Conservation (phyloP, 1,140 invertebrate genomes). For the Pseudomyrmex dendroicus region DNA sequence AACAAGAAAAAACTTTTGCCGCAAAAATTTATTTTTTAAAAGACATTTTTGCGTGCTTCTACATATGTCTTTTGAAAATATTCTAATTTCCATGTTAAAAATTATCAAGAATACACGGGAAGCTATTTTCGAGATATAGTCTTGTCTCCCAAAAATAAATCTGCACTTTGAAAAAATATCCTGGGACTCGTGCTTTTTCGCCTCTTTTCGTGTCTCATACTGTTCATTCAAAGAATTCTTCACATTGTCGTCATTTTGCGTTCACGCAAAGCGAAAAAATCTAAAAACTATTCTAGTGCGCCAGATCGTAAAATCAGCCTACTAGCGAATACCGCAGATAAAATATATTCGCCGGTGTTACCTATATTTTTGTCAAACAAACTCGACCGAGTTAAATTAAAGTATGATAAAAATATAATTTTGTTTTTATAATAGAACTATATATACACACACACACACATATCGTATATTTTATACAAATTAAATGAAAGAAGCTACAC, state of each 20-base stretch:
- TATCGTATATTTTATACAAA: not conserved
- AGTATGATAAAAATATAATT: not conserved
- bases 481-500: not conserved
- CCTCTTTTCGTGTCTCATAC: constrained; percentile 19
- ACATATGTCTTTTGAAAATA: not conserved
- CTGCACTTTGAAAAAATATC: constrained; percentile 72
- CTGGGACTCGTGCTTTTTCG: constrained; percentile 5
- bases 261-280: constrained; percentile 16
- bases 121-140: constrained; percentile 67
- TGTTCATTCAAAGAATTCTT: constrained; percentile 54
- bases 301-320: constrained; percentile 39
- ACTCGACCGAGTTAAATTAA: not conserved
- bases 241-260: constrained; percentile 47
- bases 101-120: constrained; percentile 67
- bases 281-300: constrained; percentile 28
- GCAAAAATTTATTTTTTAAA: too few relatives aligned
- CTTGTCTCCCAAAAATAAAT: constrained; percentile 55
- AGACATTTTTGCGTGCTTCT: not conserved
- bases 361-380: constrained; percentile 44
- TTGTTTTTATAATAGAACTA: not conserved
- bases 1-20: too few relatives aligned
- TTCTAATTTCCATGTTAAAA: constrained; percentile 6
- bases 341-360: constrained; percentile 28
- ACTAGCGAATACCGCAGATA: constrained; percentile 24
- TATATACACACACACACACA: not conserved